Conservation (phyloP, 2,888 invertebrate genomes). For the Microchrysa polita region DNA sequence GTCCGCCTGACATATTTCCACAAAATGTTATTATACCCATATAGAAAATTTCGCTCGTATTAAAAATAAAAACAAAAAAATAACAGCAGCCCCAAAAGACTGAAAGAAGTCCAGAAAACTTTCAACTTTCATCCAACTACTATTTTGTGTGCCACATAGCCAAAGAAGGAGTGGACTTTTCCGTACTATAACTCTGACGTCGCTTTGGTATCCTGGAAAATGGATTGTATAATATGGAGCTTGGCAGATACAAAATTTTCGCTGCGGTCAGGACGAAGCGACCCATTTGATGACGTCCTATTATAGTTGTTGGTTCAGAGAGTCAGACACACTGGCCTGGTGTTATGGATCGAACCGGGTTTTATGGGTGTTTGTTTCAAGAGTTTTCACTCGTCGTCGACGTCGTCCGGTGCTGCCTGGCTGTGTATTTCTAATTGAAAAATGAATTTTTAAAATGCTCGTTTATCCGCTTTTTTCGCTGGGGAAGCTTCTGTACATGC, state of each 20-base stretch:
- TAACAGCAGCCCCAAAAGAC: too few species aligned
- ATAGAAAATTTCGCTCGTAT: background rate
- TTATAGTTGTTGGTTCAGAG: background rate
- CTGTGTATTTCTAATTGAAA: constrained; percentile 36
- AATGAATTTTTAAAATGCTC: constrained; percentile 41
- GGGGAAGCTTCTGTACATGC: too few species aligned
- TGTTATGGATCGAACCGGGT: background rate
- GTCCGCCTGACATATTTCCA: constrained; percentile 1
- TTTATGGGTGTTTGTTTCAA: background rate
- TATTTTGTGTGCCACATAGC: too few species aligned
- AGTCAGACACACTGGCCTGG: background rate
- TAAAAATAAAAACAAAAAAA: background rate
- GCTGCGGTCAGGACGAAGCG: background rate
- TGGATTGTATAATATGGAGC: constrained; percentile 10
- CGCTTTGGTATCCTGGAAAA: too few species aligned
- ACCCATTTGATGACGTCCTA: background rate
- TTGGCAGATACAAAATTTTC: background rate
- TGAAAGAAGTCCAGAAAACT: constrained; percentile 10
- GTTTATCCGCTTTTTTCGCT: too few species aligned
- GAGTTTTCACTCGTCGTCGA: background rate
- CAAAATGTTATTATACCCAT: constrained; percentile 8
- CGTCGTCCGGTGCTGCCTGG: background rate
- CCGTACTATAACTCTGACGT: too few species aligned
- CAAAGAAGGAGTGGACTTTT: too few species aligned
- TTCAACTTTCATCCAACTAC: background rate